A percentile compares a stretch with the other conserved stretches of the same genome.
These are phyloP conservation scores for Deilephila elpenor DNA, from an alignment of 2,888 invertebrate genomes.

Conservation along the genomic window DNA sequence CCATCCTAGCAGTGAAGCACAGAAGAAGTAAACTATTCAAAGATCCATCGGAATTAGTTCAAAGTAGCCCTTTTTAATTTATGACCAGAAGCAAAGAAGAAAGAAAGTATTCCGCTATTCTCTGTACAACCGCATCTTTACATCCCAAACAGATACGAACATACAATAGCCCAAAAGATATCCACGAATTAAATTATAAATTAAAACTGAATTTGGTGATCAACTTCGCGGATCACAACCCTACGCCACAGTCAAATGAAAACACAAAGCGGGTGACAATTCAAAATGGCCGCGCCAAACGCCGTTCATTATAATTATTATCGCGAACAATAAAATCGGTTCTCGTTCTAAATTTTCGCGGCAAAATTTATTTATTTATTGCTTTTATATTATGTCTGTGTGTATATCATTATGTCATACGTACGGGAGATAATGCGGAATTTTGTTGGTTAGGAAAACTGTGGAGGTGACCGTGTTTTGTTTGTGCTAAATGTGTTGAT, in stretches of 20 bases:
- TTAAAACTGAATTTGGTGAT: constrained; percentile 38
- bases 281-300: constrained; percentile 58
- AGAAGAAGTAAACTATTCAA: no score
- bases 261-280: constrained; percentile 55
- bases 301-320: constrained; percentile 64
- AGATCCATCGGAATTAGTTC: no score
- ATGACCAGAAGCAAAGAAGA: no score
- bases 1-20: no score
- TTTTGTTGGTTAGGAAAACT: constrained; percentile 59
- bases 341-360: constrained; percentile 77
- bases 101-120: no score
- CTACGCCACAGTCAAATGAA: constrained; percentile 32
- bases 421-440: constrained; percentile 82
- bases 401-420: constrained; percentile 83
- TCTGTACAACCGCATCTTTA: no score
- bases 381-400: constrained; percentile 83
- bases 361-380: constrained; percentile 81
- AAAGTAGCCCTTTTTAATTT: no score
- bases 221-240: constrained; percentile 38
- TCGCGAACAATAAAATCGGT: constrained; percentile 74
- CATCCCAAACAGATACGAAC: not conserved
- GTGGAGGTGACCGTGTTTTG: constrained; percentile 51
- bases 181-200: constrained; percentile 34
- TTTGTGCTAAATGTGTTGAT: not conserved
- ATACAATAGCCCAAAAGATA: not conserved